A percentile compares a stretch with the other conserved stretches of the same genome.
Evolutionary conservation across 2,888 invertebrate genomes (phyloP).

Genomic region (Acheta domesticus): DNA sequence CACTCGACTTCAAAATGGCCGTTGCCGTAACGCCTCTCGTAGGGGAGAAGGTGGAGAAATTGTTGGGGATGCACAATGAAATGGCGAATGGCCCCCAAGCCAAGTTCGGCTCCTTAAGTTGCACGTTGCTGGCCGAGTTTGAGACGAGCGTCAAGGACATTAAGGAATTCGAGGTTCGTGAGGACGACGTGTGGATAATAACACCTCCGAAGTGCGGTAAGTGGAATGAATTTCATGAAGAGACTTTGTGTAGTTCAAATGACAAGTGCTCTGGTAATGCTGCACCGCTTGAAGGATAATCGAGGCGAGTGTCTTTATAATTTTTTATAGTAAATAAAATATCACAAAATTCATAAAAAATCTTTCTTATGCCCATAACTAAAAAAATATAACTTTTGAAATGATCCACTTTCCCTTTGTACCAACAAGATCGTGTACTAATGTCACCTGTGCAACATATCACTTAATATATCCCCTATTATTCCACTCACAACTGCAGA

Average conservation of each 20-base stretch:
- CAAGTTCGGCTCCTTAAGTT: background rate
- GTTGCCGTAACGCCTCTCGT: background rate
- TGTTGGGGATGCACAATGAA: background rate
- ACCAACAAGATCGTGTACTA: too few relatives aligned
- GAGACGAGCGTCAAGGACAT: background rate
- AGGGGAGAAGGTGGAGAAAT: background rate
- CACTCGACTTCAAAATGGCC: background rate
- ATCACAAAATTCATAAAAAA: too few relatives aligned
- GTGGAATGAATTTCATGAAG: background rate
- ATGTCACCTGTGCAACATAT: too few relatives aligned
- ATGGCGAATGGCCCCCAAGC: background rate
- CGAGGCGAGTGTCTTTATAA: too few relatives aligned
- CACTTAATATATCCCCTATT: too few relatives aligned
- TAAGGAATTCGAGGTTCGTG: background rate
- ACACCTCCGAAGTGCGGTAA: slow-evolving; percentile 4
- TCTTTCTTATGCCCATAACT: too few relatives aligned
- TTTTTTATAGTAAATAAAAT: too few relatives aligned
- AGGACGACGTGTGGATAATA: slow-evolving; percentile 20
- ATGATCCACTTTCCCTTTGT: too few relatives aligned
- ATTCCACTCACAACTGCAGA: too few relatives aligned
- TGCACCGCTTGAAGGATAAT: too few relatives aligned
- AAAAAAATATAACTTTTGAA: too few relatives aligned
- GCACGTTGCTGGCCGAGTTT: background rate
- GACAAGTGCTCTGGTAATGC: too few relatives aligned
- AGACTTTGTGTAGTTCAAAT: background rate